Conservation (phyloP, 2,888 invertebrate species). For the Microctonus hyperodae region DNA sequence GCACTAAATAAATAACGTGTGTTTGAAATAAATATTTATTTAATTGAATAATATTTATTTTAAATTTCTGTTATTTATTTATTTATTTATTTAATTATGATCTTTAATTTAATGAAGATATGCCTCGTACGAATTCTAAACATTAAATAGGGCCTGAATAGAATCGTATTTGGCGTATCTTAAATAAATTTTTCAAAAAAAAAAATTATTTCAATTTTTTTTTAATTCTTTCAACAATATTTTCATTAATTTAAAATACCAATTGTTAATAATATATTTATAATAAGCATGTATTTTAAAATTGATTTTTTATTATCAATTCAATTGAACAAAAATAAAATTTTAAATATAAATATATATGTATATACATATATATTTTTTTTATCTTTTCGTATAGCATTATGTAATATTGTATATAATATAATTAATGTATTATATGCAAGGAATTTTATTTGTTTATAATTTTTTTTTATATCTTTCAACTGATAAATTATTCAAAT, state of each 20-base stretch:
- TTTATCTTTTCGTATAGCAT: slow-evolving; percentile 24
- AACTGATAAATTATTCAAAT: slow-evolving; percentile 32
- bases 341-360: background rate
- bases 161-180: slow-evolving; percentile 56
- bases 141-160: slow-evolving; percentile 57
- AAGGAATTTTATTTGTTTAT: slow-evolving; percentile 26
- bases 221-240: no score
- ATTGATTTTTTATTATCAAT: no score
- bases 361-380: background rate
- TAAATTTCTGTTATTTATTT: background rate
- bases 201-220: slow-evolving; percentile 37
- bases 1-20: no score
- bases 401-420: slow-evolving; percentile 49
- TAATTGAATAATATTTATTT: slow-evolving; percentile 10
- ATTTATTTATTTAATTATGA: background rate
- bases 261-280: no score
- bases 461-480: slow-evolving; percentile 11
- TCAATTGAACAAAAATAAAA: background rate
- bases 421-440: slow-evolving; percentile 43
- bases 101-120: slow-evolving; percentile 41
- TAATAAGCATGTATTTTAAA: no score
- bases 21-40: no score
- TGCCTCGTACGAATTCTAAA: slow-evolving; percentile 53
- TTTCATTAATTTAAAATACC: no score
- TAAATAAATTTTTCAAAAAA: slow-evolving; percentile 21